Evolutionary conservation across 2,888 invertebrate genomes (phyloP), one percentile per base, ranked within the genome.

Genomic region (Drosophila fulvimacula): DNA sequence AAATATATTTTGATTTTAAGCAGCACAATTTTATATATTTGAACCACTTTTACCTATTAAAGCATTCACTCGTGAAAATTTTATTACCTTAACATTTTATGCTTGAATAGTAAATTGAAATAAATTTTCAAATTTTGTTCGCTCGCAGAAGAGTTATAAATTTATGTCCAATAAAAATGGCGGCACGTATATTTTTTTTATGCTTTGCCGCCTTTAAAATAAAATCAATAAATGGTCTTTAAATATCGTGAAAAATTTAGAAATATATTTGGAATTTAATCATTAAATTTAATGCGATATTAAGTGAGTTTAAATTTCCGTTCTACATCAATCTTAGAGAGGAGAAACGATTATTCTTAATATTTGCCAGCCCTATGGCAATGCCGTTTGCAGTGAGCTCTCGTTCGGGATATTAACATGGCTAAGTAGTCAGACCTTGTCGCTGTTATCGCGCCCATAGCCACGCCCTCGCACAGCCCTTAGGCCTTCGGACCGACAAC

Each of bases 361-460:
- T 38, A 17, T 9, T 10, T 21, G 11, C 6, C 17, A 21, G 21
- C 21, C 51, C 52, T 63, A 3, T 6, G 39, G 52, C 65, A 65
- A 62, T 32, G 63, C 21, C 44, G 5, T 44, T 65, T 13, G 42
- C 42, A 51, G 39, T 63, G 3, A 39, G 48, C 38, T 38, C 36
- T 38, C 48, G 42, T 11, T 21, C 44, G 41, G 49, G 55, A 41
- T 66, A 62, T 55, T 49, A 65, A 49, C 66, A 59, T 52, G 53
- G 70, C 46, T 64, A 69, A 69, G 49, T 64, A 69, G 59, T 68
- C 46, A 36, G 46, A 42, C 51, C 59, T 55, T 65, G 70, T 39
- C 65, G 27, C 41, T 48, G 38, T 39, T 49, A 46, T 63, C 60
- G 60, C 63, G 66, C 60, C 66, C 46, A 15, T 42, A 21, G 62